Evolutionary conservation across 1,140 invertebrate genomes (phyloP).

Genomic region (Euwallacea similis): DNA sequence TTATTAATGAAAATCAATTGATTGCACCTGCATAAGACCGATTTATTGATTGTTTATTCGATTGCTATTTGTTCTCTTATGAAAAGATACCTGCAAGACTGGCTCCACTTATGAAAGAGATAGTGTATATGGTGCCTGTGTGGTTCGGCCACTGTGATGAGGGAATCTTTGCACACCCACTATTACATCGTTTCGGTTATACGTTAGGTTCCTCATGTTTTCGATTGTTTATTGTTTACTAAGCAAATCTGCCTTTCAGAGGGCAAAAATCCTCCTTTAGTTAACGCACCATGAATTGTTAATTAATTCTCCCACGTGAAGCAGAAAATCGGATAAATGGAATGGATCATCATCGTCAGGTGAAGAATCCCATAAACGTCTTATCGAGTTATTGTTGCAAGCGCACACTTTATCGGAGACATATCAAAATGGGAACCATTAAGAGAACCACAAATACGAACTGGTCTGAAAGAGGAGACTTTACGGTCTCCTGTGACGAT

Average conservation of each 20-base stretch:
- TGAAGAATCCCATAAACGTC: no score
- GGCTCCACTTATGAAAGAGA: conserved; percentile 38
- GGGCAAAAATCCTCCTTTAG: no score
- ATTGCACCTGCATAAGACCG: conserved; percentile 32
- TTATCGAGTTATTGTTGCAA: no score
- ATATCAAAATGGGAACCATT: neutral
- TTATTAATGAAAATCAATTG: no score
- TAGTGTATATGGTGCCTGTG: conserved; percentile 30
- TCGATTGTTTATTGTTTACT: no score
- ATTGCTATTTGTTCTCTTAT: conserved; percentile 37
- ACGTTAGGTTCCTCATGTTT: conserved; percentile 4
- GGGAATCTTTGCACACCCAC: conserved; percentile 35
- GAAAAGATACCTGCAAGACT: conserved; percentile 37
- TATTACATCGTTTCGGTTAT: conserved; percentile 3
- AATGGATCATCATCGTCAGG: no score
- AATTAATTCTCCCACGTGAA: no score
- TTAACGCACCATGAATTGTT: no score
- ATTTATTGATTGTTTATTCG: conserved; percentile 39
- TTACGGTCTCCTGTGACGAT: conserved; percentile 1
- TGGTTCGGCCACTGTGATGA: conserved; percentile 8
- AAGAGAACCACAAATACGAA: conserved; percentile 14
- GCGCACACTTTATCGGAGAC: no score
- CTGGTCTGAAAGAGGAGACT: conserved; percentile 17
- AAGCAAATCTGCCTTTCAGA: no score
- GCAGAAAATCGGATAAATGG: no score